Percentiles rank a stretch among this genome's conserved stretches.
phyloP scores from a whole-genome alignment of 2,797 vertebrate genomes.

The Paedocypris micromegethes region DNA sequence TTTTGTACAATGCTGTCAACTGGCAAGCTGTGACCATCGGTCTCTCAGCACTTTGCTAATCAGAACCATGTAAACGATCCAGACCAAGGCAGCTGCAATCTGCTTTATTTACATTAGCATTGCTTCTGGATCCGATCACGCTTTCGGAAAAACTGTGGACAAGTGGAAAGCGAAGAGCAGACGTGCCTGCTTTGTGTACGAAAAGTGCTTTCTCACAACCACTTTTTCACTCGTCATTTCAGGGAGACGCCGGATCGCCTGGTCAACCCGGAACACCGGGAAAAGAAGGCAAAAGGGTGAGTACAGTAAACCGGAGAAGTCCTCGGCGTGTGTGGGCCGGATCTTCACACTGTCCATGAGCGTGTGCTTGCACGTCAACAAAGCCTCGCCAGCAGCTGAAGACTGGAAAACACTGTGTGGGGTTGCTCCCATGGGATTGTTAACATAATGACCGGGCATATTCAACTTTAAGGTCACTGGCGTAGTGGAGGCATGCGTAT shows the following conservation, averaged over 20 bases:
- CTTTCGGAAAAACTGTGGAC: constrained; percentile 6
- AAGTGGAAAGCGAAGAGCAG: constrained; percentile 11
- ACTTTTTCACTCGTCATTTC: constrained; percentile 42
- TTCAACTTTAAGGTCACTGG: constrained; percentile 55
- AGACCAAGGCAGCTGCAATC: constrained; percentile 22
- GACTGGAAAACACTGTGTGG: constrained; percentile 45
- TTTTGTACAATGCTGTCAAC: constrained; percentile 29
- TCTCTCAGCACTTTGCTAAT: constrained; percentile 42
- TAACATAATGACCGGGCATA: constrained; percentile 63
- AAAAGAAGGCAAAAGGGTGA: constrained; percentile 96
- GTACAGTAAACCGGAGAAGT: constrained; percentile 64
- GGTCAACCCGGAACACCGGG: constrained; percentile 79
- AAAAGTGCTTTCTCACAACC: constrained; percentile 3
- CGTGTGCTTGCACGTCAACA: constrained; percentile 42
- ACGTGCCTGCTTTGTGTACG: background rate
- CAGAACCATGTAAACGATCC: constrained; percentile 6
- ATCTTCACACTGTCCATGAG: constrained; percentile 5
- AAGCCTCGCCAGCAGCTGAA: constrained; percentile 64
- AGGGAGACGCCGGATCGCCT: constrained; percentile 73
- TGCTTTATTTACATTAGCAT: constrained; percentile 25
- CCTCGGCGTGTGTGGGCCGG: constrained; percentile 48
- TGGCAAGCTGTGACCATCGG: constrained; percentile 48
- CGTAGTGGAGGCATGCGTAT: constrained; percentile 62
- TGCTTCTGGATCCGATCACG: constrained; percentile 3
- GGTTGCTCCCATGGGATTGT: constrained; percentile 53